Base-by-base conservation (phyloP, 2,888 invertebrate species). In the Gastracanthus pulcherrimus region DNA sequence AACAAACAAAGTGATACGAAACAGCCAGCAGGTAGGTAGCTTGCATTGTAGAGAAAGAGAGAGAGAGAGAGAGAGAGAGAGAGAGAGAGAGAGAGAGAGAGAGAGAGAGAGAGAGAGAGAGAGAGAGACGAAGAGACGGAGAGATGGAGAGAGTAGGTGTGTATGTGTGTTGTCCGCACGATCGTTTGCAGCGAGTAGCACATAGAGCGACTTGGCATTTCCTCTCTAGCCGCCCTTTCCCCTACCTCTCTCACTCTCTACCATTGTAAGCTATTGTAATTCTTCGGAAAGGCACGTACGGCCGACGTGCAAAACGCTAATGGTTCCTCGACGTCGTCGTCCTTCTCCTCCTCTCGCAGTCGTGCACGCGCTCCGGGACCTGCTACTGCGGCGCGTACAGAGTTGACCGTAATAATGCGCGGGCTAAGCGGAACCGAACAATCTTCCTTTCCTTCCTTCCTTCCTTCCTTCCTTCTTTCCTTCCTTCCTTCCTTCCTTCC, bases 221-320 rank as follows among this genome's bases (percentile, higher is more conserved):
- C 36, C 70, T 70, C 55, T 36, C 48, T 48, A n/a, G 29, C 34
- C 3, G 5, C 41, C 16, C 13, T 41, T 16, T 41, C 41, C 55
- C 29, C 77, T 51, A 51, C 58, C 26, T 55, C 31, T 70, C 60
- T 51, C 58, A 41, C 36, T 38, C 38, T n/a, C 41, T 7, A 72
- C 78, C 75, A 83, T 82, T 71, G 72, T 41, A 74, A 79, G 79
- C 79, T 82, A 84, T 84, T 85, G 84, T 83, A 84, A 86, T 87
- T 86, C 85, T 86, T 85, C 82, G 84, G 85, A 86, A 85, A 85
- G 82, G 86, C 87, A 86, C 87, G 86, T 87, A 87, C 87, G 78
- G 38, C 81, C 82, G 84, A 84, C 84, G 84, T 86, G 84, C 84
- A 83, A 84, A 85, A 84, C 85, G 85, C 84, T 86, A 86, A 86